Evolutionary conservation across 2,113 vertebrate genomes (phyloP).

Genomic region (Syngnathoides biaculeatus): DNA sequence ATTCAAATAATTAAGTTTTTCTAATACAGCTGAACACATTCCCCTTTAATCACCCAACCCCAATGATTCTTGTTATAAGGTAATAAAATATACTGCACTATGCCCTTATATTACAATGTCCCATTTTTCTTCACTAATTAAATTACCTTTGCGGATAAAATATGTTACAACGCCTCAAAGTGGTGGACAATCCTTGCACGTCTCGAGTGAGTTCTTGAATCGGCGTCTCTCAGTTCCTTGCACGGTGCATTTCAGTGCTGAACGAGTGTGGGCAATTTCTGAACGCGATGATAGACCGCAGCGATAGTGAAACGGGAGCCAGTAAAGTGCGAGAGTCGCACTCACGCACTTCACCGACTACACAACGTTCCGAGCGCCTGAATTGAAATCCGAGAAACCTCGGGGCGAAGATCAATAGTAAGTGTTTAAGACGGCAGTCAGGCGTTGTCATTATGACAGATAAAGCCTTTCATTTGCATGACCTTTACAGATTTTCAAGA

Average conservation of each 20-base stretch:
- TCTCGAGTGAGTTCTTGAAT: not conserved
- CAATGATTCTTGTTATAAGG: too few species aligned
- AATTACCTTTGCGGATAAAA: not conserved
- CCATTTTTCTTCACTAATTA: not conserved
- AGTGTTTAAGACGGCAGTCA: not conserved
- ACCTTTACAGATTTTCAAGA: not conserved
- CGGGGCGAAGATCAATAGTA: not conserved
- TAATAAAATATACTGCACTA: too few species aligned
- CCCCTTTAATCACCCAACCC: too few species aligned
- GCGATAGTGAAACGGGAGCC: not conserved
- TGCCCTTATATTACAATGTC: too few species aligned
- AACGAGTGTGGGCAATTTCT: not conserved
- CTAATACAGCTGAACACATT: too few species aligned
- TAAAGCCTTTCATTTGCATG: not conserved
- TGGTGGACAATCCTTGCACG: not conserved
- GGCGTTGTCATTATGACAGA: not conserved
- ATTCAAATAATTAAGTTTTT: too few species aligned
- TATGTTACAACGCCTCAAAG: not conserved
- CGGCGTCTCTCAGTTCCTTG: not conserved
- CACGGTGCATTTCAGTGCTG: not conserved
- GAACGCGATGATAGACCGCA: not conserved
- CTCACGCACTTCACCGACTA: not conserved
- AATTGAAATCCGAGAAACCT: not conserved
- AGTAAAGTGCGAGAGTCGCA: not conserved
- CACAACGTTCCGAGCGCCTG: not conserved